Percentiles rank a stretch among this genome's conserved stretches.
These are phyloP conservation scores for Encarsia formosa DNA, from an alignment of 2,888 invertebrate species.

Conservation along the genomic window DNA sequence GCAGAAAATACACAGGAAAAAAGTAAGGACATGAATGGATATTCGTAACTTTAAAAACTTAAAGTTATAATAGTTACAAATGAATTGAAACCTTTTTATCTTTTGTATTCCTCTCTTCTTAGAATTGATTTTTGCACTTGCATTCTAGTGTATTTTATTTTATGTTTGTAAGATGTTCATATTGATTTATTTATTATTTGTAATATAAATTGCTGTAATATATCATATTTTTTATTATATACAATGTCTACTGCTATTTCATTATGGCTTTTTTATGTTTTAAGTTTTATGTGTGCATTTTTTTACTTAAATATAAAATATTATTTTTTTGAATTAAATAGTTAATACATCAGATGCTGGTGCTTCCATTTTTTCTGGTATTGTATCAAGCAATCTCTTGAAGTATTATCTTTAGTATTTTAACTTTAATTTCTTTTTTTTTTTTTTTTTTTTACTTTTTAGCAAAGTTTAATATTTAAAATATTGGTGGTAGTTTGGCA, in stretches of 20 bases:
- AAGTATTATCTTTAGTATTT: conserved; percentile 10
- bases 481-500: background rate
- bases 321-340: background rate
- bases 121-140: conserved; percentile 27
- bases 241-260: conserved; percentile 13
- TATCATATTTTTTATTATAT: conserved; percentile 11
- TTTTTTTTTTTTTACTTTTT: conserved; percentile 24
- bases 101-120: conserved; percentile 34
- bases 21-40: conserved; percentile 62
- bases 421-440: conserved; percentile 26
- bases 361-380: conserved; percentile 18
- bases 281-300: too few species aligned
- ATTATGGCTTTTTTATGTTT: conserved; percentile 3
- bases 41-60: conserved; percentile 35
- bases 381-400: conserved; percentile 8
- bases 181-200: conserved; percentile 12
- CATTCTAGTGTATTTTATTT: conserved; percentile 22
- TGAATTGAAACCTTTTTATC: conserved; percentile 32
- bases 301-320: background rate
- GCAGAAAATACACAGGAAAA: conserved; percentile 74
- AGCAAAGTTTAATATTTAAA: too few species aligned
- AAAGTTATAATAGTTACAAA: conserved; percentile 27
- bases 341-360: conserved; percentile 23
- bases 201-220: conserved; percentile 14
- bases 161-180: conserved; percentile 12